Conservation (phyloP, 2,797 vertebrate genomes). For the Sarcoramphus papa region DNA sequence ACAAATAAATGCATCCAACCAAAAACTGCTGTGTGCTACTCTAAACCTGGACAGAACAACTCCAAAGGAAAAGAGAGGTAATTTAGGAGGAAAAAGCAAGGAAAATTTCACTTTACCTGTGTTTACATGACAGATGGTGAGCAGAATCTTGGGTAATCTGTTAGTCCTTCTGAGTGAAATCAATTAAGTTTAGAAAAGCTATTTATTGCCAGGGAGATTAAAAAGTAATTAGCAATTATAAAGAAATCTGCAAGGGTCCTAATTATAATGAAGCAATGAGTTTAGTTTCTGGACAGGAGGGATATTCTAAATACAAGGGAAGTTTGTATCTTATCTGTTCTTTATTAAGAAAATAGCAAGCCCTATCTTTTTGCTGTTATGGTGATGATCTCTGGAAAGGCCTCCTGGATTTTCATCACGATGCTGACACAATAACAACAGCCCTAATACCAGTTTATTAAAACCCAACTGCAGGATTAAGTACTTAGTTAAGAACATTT, state of each 20-base stretch:
- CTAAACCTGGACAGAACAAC: neutral
- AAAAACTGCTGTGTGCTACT: neutral
- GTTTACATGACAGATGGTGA: conserved; percentile 45
- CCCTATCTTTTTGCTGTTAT: conserved; percentile 1
- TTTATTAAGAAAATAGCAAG: conserved; percentile 6
- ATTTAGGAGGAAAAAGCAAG: neutral
- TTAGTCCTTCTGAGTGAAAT: conserved; percentile 57
- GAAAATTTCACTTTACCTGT: conserved; percentile 24
- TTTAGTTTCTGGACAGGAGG: conserved; percentile 41
- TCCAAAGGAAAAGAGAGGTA: neutral
- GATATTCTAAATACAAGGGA: neutral
- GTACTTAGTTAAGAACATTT: neutral
- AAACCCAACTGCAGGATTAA: conserved; percentile 12
- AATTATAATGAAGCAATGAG: conserved; percentile 29
- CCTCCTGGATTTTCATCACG: neutral
- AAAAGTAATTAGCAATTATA: conserved; percentile 72
- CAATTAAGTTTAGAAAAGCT: conserved; percentile 70
- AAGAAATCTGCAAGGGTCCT: conserved; percentile 57
- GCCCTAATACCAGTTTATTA: neutral
- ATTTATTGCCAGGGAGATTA: conserved; percentile 67
- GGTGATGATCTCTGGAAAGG: neutral
- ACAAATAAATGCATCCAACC: neutral
- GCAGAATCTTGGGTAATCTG: conserved; percentile 56
- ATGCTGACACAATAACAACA: neutral
- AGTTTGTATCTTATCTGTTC: conserved; percentile 4